A percentile compares a stretch with the other conserved stretches of the same genome.
phyloP scores from a whole-genome alignment of 1,140 invertebrate genomes.

The Drosophila ironensis region DNA sequence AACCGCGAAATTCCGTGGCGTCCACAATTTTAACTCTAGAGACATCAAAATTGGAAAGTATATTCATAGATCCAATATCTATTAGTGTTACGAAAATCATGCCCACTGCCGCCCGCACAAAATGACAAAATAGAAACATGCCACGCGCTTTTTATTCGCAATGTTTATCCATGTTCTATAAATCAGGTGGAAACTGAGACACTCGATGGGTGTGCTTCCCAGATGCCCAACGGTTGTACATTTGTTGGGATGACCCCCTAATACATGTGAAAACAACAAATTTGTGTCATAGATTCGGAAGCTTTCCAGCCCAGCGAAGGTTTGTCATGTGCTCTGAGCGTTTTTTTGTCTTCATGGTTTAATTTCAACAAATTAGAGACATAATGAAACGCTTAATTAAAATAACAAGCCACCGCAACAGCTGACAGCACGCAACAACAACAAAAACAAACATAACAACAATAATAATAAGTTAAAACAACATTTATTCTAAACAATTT shows the following conservation, averaged over 20 bases:
- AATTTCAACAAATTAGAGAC: slow-evolving; percentile 70
- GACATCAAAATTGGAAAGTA: too few relatives aligned
- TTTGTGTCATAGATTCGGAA: slow-evolving; percentile 13
- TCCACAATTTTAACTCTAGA: too few relatives aligned
- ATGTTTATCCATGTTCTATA: too few relatives aligned
- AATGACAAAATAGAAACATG: too few relatives aligned
- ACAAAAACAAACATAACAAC: slow-evolving; percentile 31
- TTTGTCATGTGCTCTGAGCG: slow-evolving; percentile 21
- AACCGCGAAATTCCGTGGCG: too few relatives aligned
- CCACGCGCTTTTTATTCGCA: too few relatives aligned
- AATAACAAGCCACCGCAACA: slow-evolving; percentile 66
- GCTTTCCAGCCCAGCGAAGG: neutral
- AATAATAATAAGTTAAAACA: slow-evolving; percentile 36
- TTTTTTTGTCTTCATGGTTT: slow-evolving; percentile 4
- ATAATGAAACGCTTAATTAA: slow-evolving; percentile 78
- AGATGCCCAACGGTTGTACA: neutral
- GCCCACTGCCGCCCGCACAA: too few relatives aligned
- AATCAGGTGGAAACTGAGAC: too few relatives aligned
- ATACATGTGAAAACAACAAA: slow-evolving; percentile 23
- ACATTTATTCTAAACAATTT: slow-evolving; percentile 61
- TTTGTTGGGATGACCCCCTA: slow-evolving; percentile 7
- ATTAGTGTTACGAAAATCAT: too few relatives aligned
- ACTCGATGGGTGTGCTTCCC: too few relatives aligned
- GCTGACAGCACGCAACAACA: slow-evolving; percentile 66
- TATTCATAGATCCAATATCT: too few relatives aligned